phyloP scores from a whole-genome alignment of 2,113 vertebrate genomes.

The Zootoca vivipara region DNA sequence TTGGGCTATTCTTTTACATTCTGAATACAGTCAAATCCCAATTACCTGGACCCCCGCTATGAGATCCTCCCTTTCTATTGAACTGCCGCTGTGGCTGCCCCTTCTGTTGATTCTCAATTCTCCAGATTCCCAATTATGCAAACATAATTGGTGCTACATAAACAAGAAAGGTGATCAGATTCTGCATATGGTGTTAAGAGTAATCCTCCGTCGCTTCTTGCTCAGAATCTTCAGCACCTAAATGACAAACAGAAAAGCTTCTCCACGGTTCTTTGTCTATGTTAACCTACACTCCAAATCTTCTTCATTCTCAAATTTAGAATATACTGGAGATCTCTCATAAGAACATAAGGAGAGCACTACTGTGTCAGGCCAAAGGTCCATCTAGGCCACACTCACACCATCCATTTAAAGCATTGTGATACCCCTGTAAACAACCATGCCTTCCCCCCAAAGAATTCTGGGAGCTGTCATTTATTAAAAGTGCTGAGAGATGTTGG shows the following conservation, averaged over 20 bases:
- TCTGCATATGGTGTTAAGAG: background rate
- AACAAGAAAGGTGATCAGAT: background rate
- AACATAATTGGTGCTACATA: constrained; percentile 4
- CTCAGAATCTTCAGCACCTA: background rate
- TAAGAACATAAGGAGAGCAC: too few species aligned
- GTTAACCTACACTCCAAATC: background rate
- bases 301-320: background rate
- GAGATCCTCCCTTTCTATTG: constrained; percentile 13
- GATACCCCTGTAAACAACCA: too few species aligned
- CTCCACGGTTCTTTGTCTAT: background rate
- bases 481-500: too few species aligned
- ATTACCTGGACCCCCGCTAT: constrained; percentile 15
- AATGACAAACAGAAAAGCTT: background rate
- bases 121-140: constrained; percentile 8
- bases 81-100: background rate
- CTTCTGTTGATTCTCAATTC: background rate
- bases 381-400: too few species aligned
- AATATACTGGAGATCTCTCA: too few species aligned
- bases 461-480: too few species aligned
- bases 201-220: background rate
- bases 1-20: background rate
- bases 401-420: too few species aligned
- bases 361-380: too few species aligned
- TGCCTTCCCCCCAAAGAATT: too few species aligned
- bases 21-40: background rate